Evolutionary conservation across 1,140 invertebrate species (phyloP).

Genomic region (Nilaparvata lugens): DNA sequence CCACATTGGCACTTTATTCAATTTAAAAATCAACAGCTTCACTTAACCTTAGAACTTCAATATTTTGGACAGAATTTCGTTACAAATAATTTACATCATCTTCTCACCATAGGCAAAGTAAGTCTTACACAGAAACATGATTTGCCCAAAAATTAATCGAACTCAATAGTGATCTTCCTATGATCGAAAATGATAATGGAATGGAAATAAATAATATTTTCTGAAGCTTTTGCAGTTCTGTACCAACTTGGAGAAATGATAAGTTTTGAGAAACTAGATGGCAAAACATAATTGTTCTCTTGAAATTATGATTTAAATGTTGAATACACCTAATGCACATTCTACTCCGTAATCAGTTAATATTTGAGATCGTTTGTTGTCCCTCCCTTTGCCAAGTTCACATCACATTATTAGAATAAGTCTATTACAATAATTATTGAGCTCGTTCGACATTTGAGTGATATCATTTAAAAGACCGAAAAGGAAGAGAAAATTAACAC

Average conservation of each 20-base stretch:
- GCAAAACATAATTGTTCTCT: too few relatives aligned
- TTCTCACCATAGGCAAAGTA: background rate
- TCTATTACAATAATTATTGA: too few relatives aligned
- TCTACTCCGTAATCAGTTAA: background rate
- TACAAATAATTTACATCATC: slow-evolving; percentile 5
- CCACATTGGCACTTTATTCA: slow-evolving; percentile 23
- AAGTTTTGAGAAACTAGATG: too few relatives aligned
- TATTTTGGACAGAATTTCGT: slow-evolving; percentile 19
- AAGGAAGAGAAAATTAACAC: background rate
- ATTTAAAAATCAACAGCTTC: slow-evolving; percentile 20
- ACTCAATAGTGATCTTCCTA: too few relatives aligned
- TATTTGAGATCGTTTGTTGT: slow-evolving; percentile 14
- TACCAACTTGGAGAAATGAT: too few relatives aligned
- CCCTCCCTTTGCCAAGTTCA: background rate
- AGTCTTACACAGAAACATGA: slow-evolving; percentile 14
- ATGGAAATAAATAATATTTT: too few relatives aligned
- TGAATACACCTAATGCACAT: background rate
- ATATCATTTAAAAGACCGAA: background rate
- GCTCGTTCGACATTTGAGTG: background rate
- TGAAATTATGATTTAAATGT: too few relatives aligned
- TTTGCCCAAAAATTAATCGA: slow-evolving; percentile 6
- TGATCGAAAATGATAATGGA: too few relatives aligned
- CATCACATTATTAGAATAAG: too few relatives aligned
- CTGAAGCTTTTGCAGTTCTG: too few relatives aligned
- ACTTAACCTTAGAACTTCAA: slow-evolving; percentile 20